Evolutionary conservation across 1,140 invertebrate genomes (phyloP), one percentile per base, ranked within the genome.

Genomic region (Cotesia chilonis): DNA sequence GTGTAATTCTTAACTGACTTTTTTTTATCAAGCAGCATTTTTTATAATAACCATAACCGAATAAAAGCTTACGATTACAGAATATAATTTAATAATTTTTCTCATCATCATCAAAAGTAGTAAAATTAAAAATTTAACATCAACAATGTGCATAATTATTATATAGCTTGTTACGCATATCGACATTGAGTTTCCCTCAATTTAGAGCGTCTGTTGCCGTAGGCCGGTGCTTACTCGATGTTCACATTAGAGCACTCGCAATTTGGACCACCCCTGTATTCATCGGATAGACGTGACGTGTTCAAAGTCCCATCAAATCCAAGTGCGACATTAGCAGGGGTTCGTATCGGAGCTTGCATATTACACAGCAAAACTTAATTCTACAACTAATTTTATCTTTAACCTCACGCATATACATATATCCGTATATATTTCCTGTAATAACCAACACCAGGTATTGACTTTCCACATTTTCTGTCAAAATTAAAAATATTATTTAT

Each of bases 221-320:
- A 65, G 77, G 74, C 68, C 54, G 68, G n/a, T 54, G 51, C 64
- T 60, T 65, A 68, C 67, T 55, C 70, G 74, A 65, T 60, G 67
- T 68, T 76, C 57, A 70, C 78, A 69, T 75, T 79, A 71, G 61
- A 76, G 74, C 71, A 74, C 57, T 69, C 59, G 60, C 60, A 73
- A 60, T 64, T 69, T 64, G 47, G 64, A 51, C 64, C 64, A 66
- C 12, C 55, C 57, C 63, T 59, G 35, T 10, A 20, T 47, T 28
- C 54, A 69, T 36, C 68, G 76, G 73, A 72, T 74, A 73, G 76
- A 77, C 73, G 70, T 54, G 41, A 38, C 38, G 64, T 65, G 77
- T 73, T 80, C 74, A 77, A 80, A 77, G 68, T 76, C 75, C 77
- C 76, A 79, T 80, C 76, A 74, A 75, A 67, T 75, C 55, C 70